Evolutionary conservation across 2,888 invertebrate genomes (phyloP).

Genomic region (Drosophila stalkeri): DNA sequence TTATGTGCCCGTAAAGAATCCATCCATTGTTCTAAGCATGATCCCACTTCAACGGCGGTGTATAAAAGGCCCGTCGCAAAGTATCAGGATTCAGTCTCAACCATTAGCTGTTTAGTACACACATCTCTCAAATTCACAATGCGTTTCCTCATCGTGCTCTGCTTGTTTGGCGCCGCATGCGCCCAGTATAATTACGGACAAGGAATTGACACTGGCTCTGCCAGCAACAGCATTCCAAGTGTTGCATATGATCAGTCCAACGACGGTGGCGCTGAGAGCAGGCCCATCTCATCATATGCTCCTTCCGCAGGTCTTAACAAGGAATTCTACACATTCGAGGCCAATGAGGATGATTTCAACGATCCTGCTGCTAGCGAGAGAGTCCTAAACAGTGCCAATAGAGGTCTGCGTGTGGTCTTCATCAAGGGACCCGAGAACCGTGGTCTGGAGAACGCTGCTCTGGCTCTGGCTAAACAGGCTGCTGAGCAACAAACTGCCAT

Average conservation of each 20-base stretch:
- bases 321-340: conserved; percentile 76
- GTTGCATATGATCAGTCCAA: conserved; percentile 21
- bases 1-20: conserved; percentile 68
- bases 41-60: conserved; percentile 45
- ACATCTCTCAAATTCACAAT: conserved; percentile 43
- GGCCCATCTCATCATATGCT: conserved; percentile 40
- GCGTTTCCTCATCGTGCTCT: conserved; percentile 71
- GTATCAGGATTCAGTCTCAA: conserved; percentile 75
- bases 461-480: conserved; percentile 74
- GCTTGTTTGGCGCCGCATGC: conserved; percentile 72
- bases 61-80: conserved; percentile 60
- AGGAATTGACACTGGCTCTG: conserved; percentile 43
- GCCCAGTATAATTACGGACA: conserved; percentile 79
- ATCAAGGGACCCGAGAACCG: conserved; percentile 83
- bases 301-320: conserved; percentile 68
- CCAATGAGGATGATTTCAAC: conserved; percentile 75
- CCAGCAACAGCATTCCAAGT: conserved; percentile 52
- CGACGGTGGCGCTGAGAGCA: conserved; percentile 46
- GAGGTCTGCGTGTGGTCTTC: conserved; percentile 82
- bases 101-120: conserved; percentile 58
- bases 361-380: conserved; percentile 65
- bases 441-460: conserved; percentile 79
- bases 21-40: conserved; percentile 61
- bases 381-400: conserved; percentile 60
- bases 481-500: conserved; percentile 80